Base-by-base conservation (phyloP, 2,888 invertebrate species). In the Oxystoma pomonae region DNA sequence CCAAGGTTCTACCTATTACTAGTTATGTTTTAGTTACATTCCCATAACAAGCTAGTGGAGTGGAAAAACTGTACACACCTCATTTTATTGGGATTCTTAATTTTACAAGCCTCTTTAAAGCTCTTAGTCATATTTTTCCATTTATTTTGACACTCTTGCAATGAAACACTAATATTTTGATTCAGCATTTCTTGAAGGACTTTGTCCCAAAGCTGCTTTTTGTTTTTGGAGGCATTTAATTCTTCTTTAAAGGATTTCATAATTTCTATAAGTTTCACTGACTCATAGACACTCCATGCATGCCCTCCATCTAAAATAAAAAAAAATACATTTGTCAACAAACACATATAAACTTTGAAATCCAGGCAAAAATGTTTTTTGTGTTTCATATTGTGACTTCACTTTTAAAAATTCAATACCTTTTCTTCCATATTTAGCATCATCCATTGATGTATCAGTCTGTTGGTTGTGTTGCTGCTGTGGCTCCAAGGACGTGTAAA, bases 91-190 rank as follows among this genome's bases (percentile, higher is more conserved):
- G 61, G 65, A 50, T 67, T 67, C 19, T 65, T 65, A 63, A 67
- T 67, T 64, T 65, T 65, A 19, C 57, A 61, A 55, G 65, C 65
- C 22, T 67, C 67, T 21, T 67, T 67, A 55, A 63, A 67, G 22
- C 60, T 64, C n/a, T 65, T 50, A 17, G 65, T 65, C n/a, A 67
- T 16, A 55, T 67, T 67, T 49, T 67, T 67, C 67, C 67, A 67
- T 53, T 67, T 67, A 61, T 67, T 67, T 58, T 67, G 67, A 51
- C 67, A 67, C 53, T 67, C 67, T 58, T 65, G 65, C 9, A 67
- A 52, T n/a, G 60, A 64, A n/a, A 67, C 67, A 5, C 17, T 51
- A 0, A 67, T 50, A 3, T 65, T 65, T 56, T 67, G 63, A 35
- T 20, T 60, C 9, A 16, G 21, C 2, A 67, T 61, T 7, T 61